Conservation (phyloP, 1,140 invertebrate genomes). For the Aporrectodea caliginosa region DNA sequence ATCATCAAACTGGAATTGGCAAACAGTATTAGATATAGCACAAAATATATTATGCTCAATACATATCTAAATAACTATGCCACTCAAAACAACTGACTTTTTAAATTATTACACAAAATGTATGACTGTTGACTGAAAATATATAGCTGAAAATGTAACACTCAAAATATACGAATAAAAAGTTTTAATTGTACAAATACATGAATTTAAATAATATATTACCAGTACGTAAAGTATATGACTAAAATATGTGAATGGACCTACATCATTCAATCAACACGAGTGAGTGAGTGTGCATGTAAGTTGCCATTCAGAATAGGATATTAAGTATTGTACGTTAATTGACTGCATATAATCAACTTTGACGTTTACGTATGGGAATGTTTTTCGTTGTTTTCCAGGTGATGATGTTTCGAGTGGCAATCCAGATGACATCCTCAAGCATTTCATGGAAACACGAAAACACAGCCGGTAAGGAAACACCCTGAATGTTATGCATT, state of each 20-base stretch:
- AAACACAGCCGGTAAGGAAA: conserved; percentile 44
- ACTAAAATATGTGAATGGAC: too few relatives aligned
- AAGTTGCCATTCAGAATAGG: background rate
- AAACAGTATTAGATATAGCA: too few relatives aligned
- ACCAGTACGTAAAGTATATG: too few relatives aligned
- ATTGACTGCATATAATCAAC: background rate
- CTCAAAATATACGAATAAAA: too few relatives aligned
- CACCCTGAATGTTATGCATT: background rate
- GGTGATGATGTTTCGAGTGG: conserved; percentile 51
- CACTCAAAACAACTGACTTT: background rate
- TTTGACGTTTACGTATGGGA: background rate
- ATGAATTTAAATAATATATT: too few relatives aligned
- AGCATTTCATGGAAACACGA: conserved; percentile 53
- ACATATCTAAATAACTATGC: background rate
- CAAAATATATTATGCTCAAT: background rate
- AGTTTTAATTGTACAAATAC: too few relatives aligned
- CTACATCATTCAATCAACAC: too few relatives aligned
- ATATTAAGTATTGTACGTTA: background rate
- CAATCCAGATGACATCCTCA: conserved; percentile 53
- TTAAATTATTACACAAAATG: too few relatives aligned
- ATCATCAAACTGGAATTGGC: too few relatives aligned
- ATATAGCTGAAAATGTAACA: background rate
- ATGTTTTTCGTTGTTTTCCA: conserved; percentile 34
- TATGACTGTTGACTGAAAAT: background rate
- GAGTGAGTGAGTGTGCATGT: too few relatives aligned